Percentiles rank a stretch among this genome's conserved stretches.
Evolutionary conservation across 2,113 vertebrate genomes (phyloP).

Genomic region (Notechis scutatus): DNA sequence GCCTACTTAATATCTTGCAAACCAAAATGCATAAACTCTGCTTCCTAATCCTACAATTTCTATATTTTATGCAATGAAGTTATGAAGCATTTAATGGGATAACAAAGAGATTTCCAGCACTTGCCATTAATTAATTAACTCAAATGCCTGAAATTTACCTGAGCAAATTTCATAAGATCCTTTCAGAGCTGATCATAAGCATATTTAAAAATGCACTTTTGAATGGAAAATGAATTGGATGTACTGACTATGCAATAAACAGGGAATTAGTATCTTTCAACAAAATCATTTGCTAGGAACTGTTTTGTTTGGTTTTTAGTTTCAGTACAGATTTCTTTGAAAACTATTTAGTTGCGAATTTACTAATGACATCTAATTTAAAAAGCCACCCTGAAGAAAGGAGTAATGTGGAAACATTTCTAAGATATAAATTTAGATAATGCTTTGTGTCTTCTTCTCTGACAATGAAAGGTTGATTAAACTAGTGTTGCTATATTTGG

Average conservation of each 20-base stretch:
- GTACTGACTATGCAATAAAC: conserved; percentile 38
- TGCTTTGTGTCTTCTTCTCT: not conserved
- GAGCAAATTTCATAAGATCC: conserved; percentile 55
- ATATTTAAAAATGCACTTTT: conserved; percentile 46
- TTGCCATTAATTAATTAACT: conserved; percentile 68
- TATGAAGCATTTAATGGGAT: conserved; percentile 71
- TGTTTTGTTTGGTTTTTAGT: not conserved
- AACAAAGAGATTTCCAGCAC: conserved; percentile 66
- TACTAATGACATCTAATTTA: not conserved
- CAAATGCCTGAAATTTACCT: conserved; percentile 62
- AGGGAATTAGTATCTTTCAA: conserved; percentile 34
- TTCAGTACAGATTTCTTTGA: not conserved
- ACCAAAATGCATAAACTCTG: conserved; percentile 42
- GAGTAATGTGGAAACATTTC: not conserved
- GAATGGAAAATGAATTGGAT: conserved; percentile 32
- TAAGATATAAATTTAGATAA: not conserved
- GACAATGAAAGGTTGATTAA: not conserved
- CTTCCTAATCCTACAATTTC: conserved; percentile 54
- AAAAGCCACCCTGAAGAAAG: not conserved
- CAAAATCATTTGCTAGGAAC: not conserved
- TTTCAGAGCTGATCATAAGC: conserved; percentile 44
- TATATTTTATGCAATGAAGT: conserved; percentile 61
- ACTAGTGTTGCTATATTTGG: not conserved
- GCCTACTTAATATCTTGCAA: conserved; percentile 60
- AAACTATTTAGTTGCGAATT: not conserved